Base-by-base conservation (phyloP, 2,888 invertebrate genomes). In the Harpalus rufipes region DNA sequence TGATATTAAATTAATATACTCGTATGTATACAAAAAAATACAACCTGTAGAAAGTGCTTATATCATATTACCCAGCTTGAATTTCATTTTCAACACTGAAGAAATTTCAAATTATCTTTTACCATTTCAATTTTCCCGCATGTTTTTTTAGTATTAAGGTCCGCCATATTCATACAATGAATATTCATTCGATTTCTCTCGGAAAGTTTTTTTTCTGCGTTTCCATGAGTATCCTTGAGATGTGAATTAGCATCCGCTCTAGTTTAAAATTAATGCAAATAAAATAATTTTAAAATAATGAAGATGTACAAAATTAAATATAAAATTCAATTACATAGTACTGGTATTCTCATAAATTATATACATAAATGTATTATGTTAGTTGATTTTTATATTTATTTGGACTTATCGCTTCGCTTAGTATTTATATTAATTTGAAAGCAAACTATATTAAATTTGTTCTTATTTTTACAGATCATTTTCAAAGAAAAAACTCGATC, bases 21-120 rank as follows among this genome's bases (percentile, higher is more conserved):
- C n/a, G n/a, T n/a, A 21, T 21, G 21, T 44, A 10, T 10, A 44
- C 1, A 7, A 44, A 44, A 44, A 44, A 44, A 0, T 44, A 1
- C 5, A 10, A 10, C 44, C 44, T 44, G 5, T 44, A 44, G 44
- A 44, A 44, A 44, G 44, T 44, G 44, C 44, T 44, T 10, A 10
- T 44, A 10, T 44, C n/a, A n/a, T n/a, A n/a, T 44, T 44, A 44
- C 2, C 1, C 44, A 44, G 44, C 44, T 44, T 2, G 10, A 44
- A 44, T 44, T 44, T 44, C 44, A 44, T 44, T 44, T 44, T 44
- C 44, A 44, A 44, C 44, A 44, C 44, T 44, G 44, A 44, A 44
- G 44, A 44, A 44, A 5, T 44, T 44, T 44, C 44, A 44, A 44
- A 44, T 44, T 44, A 44, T 44, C 44, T 44, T 10, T 7, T 10